These are phyloP conservation scores for Luperina testacea DNA, from an alignment of 2,888 invertebrate species.

Conservation along the genomic window DNA sequence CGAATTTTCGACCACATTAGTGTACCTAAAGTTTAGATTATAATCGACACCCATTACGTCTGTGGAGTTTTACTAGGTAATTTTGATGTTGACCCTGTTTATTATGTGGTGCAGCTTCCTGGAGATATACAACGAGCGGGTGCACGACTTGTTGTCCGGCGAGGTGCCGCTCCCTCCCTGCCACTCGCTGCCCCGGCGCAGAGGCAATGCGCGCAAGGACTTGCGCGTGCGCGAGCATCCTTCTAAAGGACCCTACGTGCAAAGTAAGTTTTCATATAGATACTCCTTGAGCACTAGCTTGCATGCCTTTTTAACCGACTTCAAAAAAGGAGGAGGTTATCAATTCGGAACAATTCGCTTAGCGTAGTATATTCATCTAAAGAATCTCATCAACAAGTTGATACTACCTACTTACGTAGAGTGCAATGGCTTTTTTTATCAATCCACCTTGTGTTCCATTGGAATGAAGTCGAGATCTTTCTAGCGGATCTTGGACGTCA, in stretches of 20 bases:
- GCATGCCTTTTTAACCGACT: too few species aligned
- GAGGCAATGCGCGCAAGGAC: constrained; percentile 84
- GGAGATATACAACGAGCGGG: constrained; percentile 92
- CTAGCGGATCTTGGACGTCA: not conserved
- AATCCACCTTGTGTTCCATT: not conserved
- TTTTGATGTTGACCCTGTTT: not conserved
- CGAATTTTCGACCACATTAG: not conserved
- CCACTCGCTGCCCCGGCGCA: constrained; percentile 84
- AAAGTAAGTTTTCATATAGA: constrained; percentile 89
- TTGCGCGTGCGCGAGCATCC: constrained; percentile 95
- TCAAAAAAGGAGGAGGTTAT: too few species aligned
- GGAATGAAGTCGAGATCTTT: not conserved
- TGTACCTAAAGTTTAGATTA: not conserved
- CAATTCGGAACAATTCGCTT: not conserved
- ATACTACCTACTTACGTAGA: not conserved
- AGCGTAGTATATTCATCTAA: not conserved
- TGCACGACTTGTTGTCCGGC: constrained; percentile 92
- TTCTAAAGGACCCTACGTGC: constrained; percentile 94
- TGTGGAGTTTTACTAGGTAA: not conserved
- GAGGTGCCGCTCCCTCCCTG: constrained; percentile 82
- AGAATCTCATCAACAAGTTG: not conserved
- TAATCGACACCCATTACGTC: not conserved
- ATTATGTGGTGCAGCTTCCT: constrained; percentile 84
- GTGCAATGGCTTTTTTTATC: not conserved
- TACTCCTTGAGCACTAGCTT: not conserved